A percentile compares a stretch with the other conserved stretches of the same genome.
phyloP scores from a whole-genome alignment of 1,140 invertebrate species.

The Pogonognathellus flavescens region DNA sequence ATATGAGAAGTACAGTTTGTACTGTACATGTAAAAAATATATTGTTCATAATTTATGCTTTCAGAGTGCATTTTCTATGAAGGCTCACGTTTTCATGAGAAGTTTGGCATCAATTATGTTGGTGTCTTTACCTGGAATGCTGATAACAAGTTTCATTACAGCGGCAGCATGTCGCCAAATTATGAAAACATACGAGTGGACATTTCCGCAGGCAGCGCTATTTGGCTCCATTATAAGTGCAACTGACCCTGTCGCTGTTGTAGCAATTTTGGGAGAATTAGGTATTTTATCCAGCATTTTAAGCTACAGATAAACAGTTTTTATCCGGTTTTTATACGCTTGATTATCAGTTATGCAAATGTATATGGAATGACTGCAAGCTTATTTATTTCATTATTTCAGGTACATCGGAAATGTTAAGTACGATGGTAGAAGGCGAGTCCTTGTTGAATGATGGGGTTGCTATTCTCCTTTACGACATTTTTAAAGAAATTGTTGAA shows the following conservation, averaged over 20 bases:
- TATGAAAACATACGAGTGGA: slow-evolving; percentile 67
- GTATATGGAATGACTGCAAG: not conserved
- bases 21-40: no score
- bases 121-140: slow-evolving; percentile 61
- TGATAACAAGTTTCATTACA: slow-evolving; percentile 68
- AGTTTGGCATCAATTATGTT: slow-evolving; percentile 55
- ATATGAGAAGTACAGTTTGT: no score
- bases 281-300: slow-evolving; percentile 60
- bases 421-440: slow-evolving; percentile 72
- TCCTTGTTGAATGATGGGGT: slow-evolving; percentile 73
- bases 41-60: not conserved
- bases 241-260: slow-evolving; percentile 72
- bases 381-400: not conserved
- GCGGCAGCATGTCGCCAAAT: slow-evolving; percentile 68
- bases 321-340: no score
- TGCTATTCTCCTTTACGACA: slow-evolving; percentile 71
- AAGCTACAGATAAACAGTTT: no score
- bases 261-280: slow-evolving; percentile 71
- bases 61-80: slow-evolving; percentile 3
- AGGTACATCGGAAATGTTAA: slow-evolving; percentile 69
- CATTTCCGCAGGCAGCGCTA: slow-evolving; percentile 67
- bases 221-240: slow-evolving; percentile 71
- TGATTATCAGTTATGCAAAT: no score
- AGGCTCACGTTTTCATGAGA: slow-evolving; percentile 54
- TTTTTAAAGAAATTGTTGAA: slow-evolving; percentile 62